Conservation (phyloP, 2,888 invertebrate genomes). For the Spilosoma lubricipeda region DNA sequence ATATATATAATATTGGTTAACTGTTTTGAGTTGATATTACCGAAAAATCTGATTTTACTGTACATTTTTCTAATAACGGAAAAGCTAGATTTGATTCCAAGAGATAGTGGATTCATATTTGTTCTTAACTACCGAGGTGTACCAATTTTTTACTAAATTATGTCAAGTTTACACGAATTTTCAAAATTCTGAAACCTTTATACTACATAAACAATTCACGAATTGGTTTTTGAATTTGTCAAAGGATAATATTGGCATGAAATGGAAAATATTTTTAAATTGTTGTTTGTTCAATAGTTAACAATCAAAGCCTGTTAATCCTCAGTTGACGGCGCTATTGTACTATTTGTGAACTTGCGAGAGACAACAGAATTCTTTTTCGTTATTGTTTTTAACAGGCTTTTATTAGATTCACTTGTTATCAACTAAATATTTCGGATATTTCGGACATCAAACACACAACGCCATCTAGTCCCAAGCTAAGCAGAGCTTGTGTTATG, state of each 20-base stretch:
- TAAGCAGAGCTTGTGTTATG: no score
- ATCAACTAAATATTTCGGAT: no score
- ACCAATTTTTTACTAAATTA: not conserved
- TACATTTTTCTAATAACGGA: not conserved
- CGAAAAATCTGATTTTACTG: not conserved
- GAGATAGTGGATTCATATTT: not conserved
- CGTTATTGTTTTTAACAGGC: not conserved
- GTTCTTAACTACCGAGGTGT: not conserved
- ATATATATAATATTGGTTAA: not conserved
- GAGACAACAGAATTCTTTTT: not conserved
- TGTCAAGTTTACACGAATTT: not conserved
- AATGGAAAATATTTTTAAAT: conserved; percentile 20
- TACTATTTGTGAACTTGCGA: not conserved
- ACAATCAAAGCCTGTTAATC: conserved; percentile 37
- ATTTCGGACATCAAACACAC: no score
- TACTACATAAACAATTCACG: not conserved
- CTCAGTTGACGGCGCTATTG: conserved; percentile 12
- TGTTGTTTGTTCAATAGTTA: conserved; percentile 40
- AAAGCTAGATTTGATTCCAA: not conserved
- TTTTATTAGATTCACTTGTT: not conserved
- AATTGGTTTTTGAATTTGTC: not conserved
- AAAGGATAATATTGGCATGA: not conserved
- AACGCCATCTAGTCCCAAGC: no score
- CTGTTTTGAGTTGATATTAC: not conserved
- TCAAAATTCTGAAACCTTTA: not conserved